Evolutionary conservation across 1,140 invertebrate genomes (phyloP).

Genomic region (Drosophila pachea): DNA sequence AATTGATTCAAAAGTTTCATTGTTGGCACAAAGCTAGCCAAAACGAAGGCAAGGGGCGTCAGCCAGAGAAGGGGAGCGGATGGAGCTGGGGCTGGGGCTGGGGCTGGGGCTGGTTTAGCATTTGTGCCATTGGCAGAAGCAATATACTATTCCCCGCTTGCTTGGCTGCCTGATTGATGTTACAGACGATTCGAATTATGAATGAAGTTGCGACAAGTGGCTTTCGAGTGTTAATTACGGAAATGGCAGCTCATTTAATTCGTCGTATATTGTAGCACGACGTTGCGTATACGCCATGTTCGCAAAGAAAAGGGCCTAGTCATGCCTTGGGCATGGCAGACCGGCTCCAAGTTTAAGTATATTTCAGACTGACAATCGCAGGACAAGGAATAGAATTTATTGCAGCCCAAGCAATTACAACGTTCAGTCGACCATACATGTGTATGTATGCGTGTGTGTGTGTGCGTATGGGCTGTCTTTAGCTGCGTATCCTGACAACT

Average conservation of each 20-base stretch:
- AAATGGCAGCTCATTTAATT: conserved; percentile 1
- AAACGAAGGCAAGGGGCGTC: conserved; percentile 4
- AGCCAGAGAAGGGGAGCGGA: not conserved
- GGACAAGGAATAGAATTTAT: conserved; percentile 58
- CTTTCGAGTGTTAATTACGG: conserved; percentile 11
- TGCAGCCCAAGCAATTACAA: conserved; percentile 44
- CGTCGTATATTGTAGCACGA: conserved; percentile 1
- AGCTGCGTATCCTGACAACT: conserved; percentile 60
- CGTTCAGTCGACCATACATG: conserved; percentile 19
- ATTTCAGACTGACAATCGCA: conserved; percentile 68
- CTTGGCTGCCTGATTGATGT: conserved; percentile 27
- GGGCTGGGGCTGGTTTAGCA: not conserved
- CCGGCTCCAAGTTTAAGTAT: conserved; percentile 54
- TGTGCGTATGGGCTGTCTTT: conserved; percentile 3
- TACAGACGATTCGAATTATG: conserved; percentile 12
- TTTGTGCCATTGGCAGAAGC: conserved; percentile 53
- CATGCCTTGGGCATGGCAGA: conserved; percentile 15
- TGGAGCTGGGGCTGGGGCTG: not conserved
- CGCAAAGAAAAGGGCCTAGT: not conserved
- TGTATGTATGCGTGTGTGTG: conserved; percentile 12
- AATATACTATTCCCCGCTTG: conserved; percentile 3
- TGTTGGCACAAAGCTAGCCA: conserved; percentile 53
- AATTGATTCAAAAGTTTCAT: conserved; percentile 77
- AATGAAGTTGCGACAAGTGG: not conserved
- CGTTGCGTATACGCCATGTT: conserved; percentile 22